Percentiles rank a stretch among this genome's conserved stretches.
Evolutionary conservation across 2,113 vertebrate genomes (phyloP).

Genomic region (Archocentrus centrarchus): DNA sequence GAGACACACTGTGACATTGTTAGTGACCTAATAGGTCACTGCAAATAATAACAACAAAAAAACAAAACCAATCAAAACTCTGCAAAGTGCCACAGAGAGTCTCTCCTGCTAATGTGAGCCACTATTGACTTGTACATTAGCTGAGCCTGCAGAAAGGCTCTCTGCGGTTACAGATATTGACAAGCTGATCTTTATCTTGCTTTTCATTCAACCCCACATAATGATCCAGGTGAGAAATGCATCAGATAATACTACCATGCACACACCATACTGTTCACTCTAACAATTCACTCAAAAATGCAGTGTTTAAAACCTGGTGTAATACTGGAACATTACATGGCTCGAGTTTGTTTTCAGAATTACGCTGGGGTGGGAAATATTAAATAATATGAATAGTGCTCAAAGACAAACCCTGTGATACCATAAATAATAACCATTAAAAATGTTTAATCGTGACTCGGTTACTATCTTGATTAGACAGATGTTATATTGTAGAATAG

Average conservation of each 20-base stretch:
- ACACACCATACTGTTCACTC: background rate
- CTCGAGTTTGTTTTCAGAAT: background rate
- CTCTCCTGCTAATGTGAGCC: background rate
- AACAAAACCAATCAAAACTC: background rate
- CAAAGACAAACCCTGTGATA: too few relatives aligned
- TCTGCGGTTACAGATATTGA: conserved; percentile 7
- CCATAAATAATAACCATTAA: too few relatives aligned
- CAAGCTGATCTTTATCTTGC: background rate
- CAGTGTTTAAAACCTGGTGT: background rate
- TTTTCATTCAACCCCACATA: background rate
- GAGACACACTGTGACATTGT: background rate
- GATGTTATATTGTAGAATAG: background rate
- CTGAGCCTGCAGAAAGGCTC: conserved; percentile 12
- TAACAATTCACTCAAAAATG: background rate
- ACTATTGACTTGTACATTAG: conserved; percentile 29
- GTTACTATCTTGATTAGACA: too few relatives aligned
- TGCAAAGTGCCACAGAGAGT: background rate
- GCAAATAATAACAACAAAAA: background rate
- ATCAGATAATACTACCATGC: background rate
- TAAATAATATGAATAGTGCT: too few relatives aligned
- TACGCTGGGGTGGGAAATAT: background rate
- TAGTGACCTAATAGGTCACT: background rate
- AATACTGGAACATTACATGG: too few relatives aligned
- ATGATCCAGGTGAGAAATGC: background rate
- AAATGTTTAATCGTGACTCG: too few relatives aligned